A percentile compares a stretch with the other conserved stretches of the same genome.
Evolutionary conservation across 2,888 invertebrate species (phyloP).

Genomic region (Cabera pusaria): DNA sequence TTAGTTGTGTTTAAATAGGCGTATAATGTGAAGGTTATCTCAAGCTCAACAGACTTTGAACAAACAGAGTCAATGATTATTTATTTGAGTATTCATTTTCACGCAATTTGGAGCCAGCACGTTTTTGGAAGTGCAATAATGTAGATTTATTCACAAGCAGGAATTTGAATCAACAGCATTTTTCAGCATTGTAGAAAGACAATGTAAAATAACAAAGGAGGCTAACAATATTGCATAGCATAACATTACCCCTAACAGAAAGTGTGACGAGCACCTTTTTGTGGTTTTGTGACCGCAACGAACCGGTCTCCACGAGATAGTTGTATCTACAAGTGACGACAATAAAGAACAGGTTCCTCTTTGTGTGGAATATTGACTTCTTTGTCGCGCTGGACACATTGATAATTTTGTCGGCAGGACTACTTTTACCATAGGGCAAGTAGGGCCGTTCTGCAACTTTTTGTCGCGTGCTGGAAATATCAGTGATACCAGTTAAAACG

Average conservation of each 20-base stretch:
- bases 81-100: no score
- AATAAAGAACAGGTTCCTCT: slow-evolving; percentile 61
- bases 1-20: slow-evolving; percentile 1
- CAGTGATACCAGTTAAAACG: slow-evolving; percentile 10
- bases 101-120: no score
- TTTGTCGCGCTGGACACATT: slow-evolving; percentile 25
- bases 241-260: slow-evolving; percentile 41
- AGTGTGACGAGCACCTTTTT: slow-evolving; percentile 58
- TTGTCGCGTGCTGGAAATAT: slow-evolving; percentile 20
- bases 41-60: slow-evolving; percentile 1
- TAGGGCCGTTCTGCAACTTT: slow-evolving; percentile 26
- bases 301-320: slow-evolving; percentile 63
- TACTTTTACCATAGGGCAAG: slow-evolving; percentile 50
- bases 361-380: slow-evolving; percentile 51
- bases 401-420: slow-evolving; percentile 34
- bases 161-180: no score
- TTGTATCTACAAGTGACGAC: slow-evolving; percentile 62
- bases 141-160: no score
- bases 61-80: slow-evolving; percentile 1
- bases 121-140: no score
- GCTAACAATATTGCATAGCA: slow-evolving; percentile 27
- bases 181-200: slow-evolving; percentile 13
- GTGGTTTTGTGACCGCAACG: slow-evolving; percentile 61
- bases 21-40: slow-evolving; percentile 12
- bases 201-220: slow-evolving; percentile 16